phyloP scores from a whole-genome alignment of 2,113 vertebrate genomes.

The Cathartes aura region DNA sequence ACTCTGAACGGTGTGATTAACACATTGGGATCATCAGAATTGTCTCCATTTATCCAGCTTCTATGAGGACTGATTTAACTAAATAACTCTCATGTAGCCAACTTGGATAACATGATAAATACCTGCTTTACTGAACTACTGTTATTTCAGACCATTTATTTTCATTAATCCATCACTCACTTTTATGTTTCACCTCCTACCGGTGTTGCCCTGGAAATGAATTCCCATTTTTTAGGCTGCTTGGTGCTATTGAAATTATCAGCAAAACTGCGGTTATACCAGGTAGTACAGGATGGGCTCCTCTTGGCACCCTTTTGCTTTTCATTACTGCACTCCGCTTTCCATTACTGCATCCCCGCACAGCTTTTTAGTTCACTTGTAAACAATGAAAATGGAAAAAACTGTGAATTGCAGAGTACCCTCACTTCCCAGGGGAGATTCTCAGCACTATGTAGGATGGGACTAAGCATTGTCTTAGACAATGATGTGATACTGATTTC shows the following conservation, averaged over 20 bases:
- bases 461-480: background rate
- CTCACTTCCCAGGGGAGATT: background rate
- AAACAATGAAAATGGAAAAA: background rate
- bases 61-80: background rate
- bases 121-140: slow-evolving; percentile 20
- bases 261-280: background rate
- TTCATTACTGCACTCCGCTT: background rate
- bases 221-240: background rate
- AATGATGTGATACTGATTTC: background rate
- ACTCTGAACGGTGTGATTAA: background rate
- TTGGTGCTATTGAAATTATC: background rate
- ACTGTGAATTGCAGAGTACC: background rate
- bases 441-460: background rate
- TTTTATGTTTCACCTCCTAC: slow-evolving; percentile 18
- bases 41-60: background rate
- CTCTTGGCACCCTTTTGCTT: background rate
- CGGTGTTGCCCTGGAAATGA: slow-evolving; percentile 18
- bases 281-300: background rate
- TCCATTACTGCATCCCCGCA: background rate
- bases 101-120: slow-evolving; percentile 30
- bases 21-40: background rate
- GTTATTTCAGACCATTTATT: slow-evolving; percentile 41
- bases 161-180: slow-evolving; percentile 21
- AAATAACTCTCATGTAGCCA: slow-evolving; percentile 28
- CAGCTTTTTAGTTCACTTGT: background rate